Base-by-base conservation (phyloP, 1,140 invertebrate genomes). In the Pygmarrhopalites habei region DNA sequence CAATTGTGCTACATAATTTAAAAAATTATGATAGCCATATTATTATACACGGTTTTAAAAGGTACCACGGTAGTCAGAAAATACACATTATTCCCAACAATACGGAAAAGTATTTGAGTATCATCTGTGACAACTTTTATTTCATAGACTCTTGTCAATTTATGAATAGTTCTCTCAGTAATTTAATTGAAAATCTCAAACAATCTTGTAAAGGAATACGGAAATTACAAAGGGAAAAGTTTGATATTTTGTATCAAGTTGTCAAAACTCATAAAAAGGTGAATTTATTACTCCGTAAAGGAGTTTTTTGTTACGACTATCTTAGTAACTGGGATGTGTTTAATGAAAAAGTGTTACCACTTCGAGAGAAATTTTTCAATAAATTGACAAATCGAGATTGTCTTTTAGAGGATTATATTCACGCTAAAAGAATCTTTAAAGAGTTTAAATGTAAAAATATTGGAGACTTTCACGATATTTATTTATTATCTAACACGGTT, bases 391-490 rank as follows among this genome's bases (percentile, higher is more conserved):
- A 52, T 29, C 26, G 19, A 23, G 2, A 39, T 10, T 28, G 49
- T 59, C 2, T 5, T 25, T 51, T 28, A 12, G 58, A 63, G 1
- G 69, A 74, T 52, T 75, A 72, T 57, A n/a, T 61, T 12, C 66
- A 73, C 47, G 72, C 68, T 3, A n/a, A 68, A 61, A 58, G 52
- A 5, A 64, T 75, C 2, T 75, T 64, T 62, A 60, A 70, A 29
- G 57, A 39, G 14, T 74, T 74, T 59, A 56, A 67, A 17, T 68
- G 63, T 52, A 68, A 69, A 59, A 68, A 23, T 35, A 51, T 74
- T 1, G 68, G 71, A 0, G 65, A 73, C 12, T 73, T 72, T 57
- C 71, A 72, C 32, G 71, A 74, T 64, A 41, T 74, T 1, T 74
- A 75, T 62, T 39, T 72, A 2, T 51, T 69, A 30, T 43, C 51